These are phyloP conservation scores for Anthrax anthrax DNA, from an alignment of 2,888 invertebrate genomes.

Conservation along the genomic window DNA sequence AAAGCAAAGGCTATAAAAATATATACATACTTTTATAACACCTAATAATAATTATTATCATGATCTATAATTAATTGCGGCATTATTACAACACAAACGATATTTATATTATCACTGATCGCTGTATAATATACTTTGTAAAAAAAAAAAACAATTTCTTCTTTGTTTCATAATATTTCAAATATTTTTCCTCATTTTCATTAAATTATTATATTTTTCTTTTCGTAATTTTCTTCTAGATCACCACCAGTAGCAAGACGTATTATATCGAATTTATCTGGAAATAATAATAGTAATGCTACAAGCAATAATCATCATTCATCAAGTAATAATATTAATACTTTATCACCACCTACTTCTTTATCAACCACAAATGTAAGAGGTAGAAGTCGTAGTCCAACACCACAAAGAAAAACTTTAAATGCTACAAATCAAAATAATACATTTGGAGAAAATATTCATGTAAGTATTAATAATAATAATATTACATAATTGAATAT, in stretches of 20 bases:
- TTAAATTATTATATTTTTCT: background rate
- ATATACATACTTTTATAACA: no score
- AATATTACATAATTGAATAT: no score
- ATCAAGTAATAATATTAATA: constrained; percentile 6
- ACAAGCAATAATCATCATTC: constrained; percentile 6
- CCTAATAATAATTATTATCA: no score
- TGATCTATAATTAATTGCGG: no score
- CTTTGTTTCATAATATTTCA: no score
- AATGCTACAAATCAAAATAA: background rate
- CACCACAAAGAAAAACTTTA: constrained; percentile 34
- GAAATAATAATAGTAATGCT: background rate
- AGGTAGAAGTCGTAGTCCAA: constrained; percentile 39
- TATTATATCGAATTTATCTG: constrained; percentile 15
- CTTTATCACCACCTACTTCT: constrained; percentile 11
- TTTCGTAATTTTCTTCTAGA: constrained; percentile 16
- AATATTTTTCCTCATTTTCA: no score
- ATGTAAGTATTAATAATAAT: background rate
- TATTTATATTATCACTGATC: no score
- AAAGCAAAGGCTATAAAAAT: no score
- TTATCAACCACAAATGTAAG: constrained; percentile 14
- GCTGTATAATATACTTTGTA: no score
- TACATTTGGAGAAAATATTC: background rate
- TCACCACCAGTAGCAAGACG: constrained; percentile 32
- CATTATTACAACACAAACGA: no score
- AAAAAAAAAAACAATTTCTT: no score